Evolutionary conservation across 1,140 invertebrate species (phyloP).

Genomic region (Wasmannia auropunctata): DNA sequence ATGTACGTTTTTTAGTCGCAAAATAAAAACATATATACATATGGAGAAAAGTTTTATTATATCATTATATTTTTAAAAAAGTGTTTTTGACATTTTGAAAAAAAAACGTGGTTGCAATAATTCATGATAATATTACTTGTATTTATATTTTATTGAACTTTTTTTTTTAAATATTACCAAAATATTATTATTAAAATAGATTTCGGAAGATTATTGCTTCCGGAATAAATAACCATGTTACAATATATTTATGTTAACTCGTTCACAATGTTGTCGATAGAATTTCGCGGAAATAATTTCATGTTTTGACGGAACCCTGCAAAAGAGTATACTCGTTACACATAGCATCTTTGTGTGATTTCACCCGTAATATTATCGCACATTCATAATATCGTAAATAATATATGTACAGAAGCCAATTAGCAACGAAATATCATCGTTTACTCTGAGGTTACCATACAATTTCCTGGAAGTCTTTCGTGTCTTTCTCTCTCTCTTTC

Average conservation of each 20-base stretch:
- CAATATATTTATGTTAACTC: neutral
- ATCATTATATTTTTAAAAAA: neutral
- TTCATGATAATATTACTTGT: neutral
- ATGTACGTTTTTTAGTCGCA: neutral
- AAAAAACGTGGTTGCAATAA: neutral
- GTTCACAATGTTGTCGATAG: neutral
- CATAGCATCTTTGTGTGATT: neutral
- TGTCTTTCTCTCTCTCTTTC: neutral
- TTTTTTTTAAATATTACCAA: neutral
- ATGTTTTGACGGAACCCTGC: neutral
- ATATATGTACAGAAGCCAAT: neutral
- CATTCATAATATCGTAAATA: neutral
- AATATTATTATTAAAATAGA: neutral
- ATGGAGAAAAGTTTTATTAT: neutral
- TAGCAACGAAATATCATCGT: neutral
- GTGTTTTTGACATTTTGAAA: neutral
- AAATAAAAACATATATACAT: neutral
- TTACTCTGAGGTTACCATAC: neutral
- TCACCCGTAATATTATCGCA: neutral
- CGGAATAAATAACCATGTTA: neutral
- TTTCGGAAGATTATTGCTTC: slow-evolving; percentile 6
- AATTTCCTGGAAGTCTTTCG: slow-evolving; percentile 18
- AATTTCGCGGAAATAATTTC: neutral
- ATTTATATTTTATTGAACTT: neutral
- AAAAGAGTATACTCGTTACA: neutral